Evolutionary conservation across 2,113 vertebrate genomes (phyloP).

Genomic region (Benitochromis conjunctus): DNA sequence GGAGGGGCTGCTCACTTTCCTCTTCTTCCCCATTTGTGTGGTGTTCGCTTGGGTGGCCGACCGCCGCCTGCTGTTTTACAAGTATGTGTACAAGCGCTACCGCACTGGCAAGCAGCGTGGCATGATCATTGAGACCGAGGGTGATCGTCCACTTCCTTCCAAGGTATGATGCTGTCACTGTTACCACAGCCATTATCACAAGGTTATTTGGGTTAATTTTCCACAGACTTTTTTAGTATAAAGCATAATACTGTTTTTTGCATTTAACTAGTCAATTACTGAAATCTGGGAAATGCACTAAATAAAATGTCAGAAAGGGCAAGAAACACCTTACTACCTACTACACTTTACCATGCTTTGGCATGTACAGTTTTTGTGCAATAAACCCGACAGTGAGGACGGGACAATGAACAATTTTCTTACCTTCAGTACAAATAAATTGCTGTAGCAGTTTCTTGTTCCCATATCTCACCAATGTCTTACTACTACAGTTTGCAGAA

Average conservation of each 20-base stretch:
- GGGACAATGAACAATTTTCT: not conserved
- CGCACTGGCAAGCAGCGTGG: constrained; percentile 93
- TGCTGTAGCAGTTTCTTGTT: not conserved
- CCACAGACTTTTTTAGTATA: not conserved
- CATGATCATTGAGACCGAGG: constrained; percentile 97
- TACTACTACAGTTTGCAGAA: not conserved
- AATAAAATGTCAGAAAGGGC: not conserved
- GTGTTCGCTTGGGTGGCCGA: constrained; percentile 96
- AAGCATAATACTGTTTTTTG: not conserved
- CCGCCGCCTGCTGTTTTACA: constrained; percentile 96
- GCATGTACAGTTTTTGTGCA: not conserved
- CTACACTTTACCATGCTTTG: not conserved
- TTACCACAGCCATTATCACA: not conserved
- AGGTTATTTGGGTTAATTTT: not conserved
- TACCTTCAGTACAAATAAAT: not conserved
- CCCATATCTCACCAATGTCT: not conserved
- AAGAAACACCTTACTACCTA: not conserved
- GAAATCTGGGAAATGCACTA: not conserved
- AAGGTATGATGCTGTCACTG: constrained; percentile 61
- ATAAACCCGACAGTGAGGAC: not conserved
- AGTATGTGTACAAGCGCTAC: constrained; percentile 97
- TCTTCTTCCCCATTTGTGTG: constrained; percentile 98
- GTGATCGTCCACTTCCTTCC: constrained; percentile 85
- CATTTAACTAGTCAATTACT: not conserved
- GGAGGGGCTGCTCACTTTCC: constrained; percentile 95